A percentile compares a stretch with the other conserved stretches of the same genome.
phyloP scores from a whole-genome alignment of 1,140 invertebrate genomes.

The Zeugodacus cucurbitae region DNA sequence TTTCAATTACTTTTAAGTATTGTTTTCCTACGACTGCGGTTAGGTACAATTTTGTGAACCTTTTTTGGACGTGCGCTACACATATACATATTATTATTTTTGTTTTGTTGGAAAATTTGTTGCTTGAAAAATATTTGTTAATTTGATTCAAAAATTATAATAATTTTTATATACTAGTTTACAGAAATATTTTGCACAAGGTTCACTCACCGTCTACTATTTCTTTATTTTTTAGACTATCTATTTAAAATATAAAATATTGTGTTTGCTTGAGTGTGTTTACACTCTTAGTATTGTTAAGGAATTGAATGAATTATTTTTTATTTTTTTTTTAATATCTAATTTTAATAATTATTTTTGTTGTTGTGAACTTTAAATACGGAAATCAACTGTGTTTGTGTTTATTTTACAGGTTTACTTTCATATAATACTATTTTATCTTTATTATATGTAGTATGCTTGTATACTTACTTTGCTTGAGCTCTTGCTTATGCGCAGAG shows the following conservation, averaged over 20 bases:
- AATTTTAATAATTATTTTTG: too few species aligned
- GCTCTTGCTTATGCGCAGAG: too few species aligned
- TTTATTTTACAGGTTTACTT: neutral
- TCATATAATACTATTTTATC: too few species aligned
- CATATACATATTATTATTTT: neutral
- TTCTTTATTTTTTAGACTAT: neutral
- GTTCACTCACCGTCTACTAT: too few species aligned
- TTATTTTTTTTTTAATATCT: too few species aligned
- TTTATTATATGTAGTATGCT: too few species aligned
- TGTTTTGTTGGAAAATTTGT: neutral
- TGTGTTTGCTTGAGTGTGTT: neutral
- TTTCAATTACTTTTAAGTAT: neutral
- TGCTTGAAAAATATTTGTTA: neutral
- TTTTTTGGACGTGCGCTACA: neutral
- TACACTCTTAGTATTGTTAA: neutral
- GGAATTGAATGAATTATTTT: too few species aligned
- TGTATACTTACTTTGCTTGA: too few species aligned
- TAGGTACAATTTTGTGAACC: neutral
- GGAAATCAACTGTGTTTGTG: neutral
- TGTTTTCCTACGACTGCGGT: neutral
- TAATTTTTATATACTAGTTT: too few species aligned
- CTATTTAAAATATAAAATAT: constrained; percentile 12
- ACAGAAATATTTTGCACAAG: too few species aligned
- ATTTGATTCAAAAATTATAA: too few species aligned
- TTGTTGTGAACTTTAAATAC: neutral